Conservation (phyloP, 2,797 vertebrate species). For the Myiothlypis coronata region DNA sequence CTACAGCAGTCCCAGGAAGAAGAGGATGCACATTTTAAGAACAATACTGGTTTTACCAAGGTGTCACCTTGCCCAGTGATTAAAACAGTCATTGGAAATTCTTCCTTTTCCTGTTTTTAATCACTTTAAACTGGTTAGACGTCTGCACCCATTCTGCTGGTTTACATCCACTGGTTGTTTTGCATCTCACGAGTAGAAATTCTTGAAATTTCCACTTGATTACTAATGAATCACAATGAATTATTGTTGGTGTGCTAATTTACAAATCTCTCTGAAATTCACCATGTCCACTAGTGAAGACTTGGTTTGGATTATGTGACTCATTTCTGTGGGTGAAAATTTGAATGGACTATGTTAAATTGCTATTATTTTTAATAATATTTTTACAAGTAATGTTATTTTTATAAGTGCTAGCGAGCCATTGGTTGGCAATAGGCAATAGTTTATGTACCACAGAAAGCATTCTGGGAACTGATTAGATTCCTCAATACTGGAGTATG, state of each 20-base stretch:
- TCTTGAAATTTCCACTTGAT: not conserved
- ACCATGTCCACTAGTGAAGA: not conserved
- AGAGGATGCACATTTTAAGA: not conserved
- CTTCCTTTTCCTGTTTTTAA: not conserved
- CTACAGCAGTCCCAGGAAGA: not conserved
- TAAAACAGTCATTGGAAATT: not conserved
- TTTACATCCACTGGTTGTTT: not conserved
- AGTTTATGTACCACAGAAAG: not conserved
- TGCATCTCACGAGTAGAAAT: not conserved
- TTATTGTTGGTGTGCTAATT: not conserved
- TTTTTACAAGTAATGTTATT: not conserved
- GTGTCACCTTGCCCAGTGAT: not conserved
- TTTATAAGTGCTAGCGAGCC: not conserved
- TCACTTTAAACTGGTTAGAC: not conserved
- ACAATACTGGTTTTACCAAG: not conserved
- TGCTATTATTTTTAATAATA: not conserved
- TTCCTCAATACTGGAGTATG: not conserved
- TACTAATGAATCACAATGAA: not conserved
- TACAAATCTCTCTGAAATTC: not conserved
- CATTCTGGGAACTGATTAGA: not conserved
- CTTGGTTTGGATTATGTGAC: not conserved
- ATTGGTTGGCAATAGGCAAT: not conserved
- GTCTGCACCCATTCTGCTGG: not conserved
- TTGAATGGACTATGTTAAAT: not conserved
- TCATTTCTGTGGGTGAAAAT: not conserved